A percentile compares a stretch with the other conserved stretches of the same genome.
phyloP scores from a whole-genome alignment of 2,113 vertebrate species.

The Noturus placidus region DNA sequence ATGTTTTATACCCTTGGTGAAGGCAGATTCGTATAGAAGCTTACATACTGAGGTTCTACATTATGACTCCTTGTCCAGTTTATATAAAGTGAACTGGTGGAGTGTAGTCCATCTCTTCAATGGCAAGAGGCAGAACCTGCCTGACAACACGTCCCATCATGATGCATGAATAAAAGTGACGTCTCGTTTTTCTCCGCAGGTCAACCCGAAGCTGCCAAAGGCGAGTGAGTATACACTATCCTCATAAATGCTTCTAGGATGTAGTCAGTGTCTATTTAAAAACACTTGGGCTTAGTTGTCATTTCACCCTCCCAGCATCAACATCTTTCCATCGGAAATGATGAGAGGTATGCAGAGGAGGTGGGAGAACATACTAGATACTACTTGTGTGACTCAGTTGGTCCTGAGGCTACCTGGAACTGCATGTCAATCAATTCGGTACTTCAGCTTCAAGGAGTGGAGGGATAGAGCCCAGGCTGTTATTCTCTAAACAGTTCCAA shows the following conservation, averaged over 20 bases:
- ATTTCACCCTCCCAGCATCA: not conserved
- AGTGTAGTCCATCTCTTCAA: not conserved
- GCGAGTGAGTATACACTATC: constrained; percentile 37
- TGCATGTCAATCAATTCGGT: constrained; percentile 28
- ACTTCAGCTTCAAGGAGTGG: constrained; percentile 7
- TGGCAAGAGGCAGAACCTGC: not conserved
- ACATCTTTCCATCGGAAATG: not conserved
- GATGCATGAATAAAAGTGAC: not conserved
- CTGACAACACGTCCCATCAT: not conserved
- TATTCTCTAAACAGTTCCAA: constrained; percentile 44
- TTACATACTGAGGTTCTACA: not conserved
- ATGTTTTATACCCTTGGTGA: not conserved
- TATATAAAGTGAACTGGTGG: not conserved
- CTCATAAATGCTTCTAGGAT: not conserved
- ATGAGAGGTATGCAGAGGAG: not conserved
- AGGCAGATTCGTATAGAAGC: not conserved
- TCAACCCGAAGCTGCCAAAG: constrained; percentile 33
- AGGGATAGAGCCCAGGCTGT: constrained; percentile 14
- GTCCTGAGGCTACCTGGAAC: constrained; percentile 32
- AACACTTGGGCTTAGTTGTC: not conserved
- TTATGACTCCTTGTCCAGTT: constrained; percentile 38
- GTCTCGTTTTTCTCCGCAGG: constrained; percentile 26
- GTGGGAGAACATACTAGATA: not conserved
- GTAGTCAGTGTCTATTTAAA: not conserved
- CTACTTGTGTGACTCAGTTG: not conserved